phyloP scores from a whole-genome alignment of 2,888 invertebrate genomes.

The Drosophila mulleri region DNA sequence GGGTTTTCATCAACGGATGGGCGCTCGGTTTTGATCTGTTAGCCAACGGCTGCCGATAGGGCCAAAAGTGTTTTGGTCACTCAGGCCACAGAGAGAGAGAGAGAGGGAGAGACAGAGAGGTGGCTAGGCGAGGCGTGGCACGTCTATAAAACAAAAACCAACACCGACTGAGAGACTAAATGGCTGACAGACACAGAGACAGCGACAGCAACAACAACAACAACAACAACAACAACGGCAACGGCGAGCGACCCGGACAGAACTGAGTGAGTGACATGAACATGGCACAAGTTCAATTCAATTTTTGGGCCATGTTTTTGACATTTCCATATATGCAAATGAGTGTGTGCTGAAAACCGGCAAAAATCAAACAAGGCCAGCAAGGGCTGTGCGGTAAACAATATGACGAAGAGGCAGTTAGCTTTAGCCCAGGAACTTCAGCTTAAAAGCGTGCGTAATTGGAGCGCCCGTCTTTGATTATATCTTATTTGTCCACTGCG shows the following conservation, averaged over 20 bases:
- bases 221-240: too few relatives aligned
- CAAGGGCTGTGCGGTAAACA: slow-evolving; percentile 9
- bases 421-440: not conserved
- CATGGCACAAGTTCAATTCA: slow-evolving; percentile 74
- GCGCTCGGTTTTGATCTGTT: slow-evolving; percentile 29
- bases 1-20: slow-evolving; percentile 57
- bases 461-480: not conserved
- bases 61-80: slow-evolving; percentile 74
- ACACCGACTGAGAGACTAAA: slow-evolving; percentile 25
- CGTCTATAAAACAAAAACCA: slow-evolving; percentile 63
- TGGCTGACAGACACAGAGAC: slow-evolving; percentile 20
- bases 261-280: slow-evolving; percentile 52
- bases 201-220: not conserved
- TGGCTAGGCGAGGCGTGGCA: not conserved
- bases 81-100: slow-evolving; percentile 9
- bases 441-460: slow-evolving; percentile 5
- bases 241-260: not conserved
- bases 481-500: not conserved
- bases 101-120: not conserved
- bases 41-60: slow-evolving; percentile 39
- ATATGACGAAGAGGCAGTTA: not conserved
- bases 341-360: slow-evolving; percentile 63
- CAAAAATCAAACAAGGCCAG: slow-evolving; percentile 60
- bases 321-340: slow-evolving; percentile 80
- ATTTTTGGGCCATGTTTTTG: slow-evolving; percentile 79